Percentiles rank a stretch among this genome's conserved stretches.
phyloP scores from a whole-genome alignment of 2,113 vertebrate genomes.

The Girardinichthys multiradiatus region DNA sequence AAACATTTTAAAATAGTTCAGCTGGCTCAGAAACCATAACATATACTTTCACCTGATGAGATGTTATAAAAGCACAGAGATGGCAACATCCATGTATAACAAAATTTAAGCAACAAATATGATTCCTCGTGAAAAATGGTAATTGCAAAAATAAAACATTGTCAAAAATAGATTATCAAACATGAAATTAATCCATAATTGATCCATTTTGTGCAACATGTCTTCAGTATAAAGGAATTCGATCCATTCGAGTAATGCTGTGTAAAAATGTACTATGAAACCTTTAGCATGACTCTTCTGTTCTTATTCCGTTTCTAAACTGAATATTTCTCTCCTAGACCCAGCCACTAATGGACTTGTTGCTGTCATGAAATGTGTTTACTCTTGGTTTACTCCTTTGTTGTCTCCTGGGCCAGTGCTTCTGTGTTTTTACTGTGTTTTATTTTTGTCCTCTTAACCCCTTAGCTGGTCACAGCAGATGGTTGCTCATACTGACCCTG shows the following conservation, averaged over 20 bases:
- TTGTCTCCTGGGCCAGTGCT: background rate
- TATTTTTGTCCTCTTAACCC: too few species aligned
- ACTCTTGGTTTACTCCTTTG: too few species aligned
- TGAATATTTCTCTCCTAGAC: too few species aligned
- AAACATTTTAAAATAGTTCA: conserved; percentile 1
- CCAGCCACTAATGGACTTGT: background rate
- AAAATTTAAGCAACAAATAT: background rate
- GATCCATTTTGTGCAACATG: too few species aligned
- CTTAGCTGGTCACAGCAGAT: too few species aligned
- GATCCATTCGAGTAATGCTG: too few species aligned
- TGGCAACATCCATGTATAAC: background rate
- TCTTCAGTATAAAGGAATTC: too few species aligned
- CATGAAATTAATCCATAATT: too few species aligned
- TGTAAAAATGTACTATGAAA: too few species aligned
- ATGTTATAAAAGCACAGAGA: background rate
- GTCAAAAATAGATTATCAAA: conserved; percentile 1
- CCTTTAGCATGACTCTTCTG: too few species aligned
- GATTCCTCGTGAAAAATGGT: conserved; percentile 1
- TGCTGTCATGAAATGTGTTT: background rate
- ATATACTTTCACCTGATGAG: background rate
- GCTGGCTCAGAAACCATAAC: background rate
- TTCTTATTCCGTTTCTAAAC: too few species aligned
- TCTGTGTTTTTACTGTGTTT: background rate
- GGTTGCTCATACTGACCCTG: too few species aligned
- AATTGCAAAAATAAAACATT: background rate